Percentiles rank a stretch among this genome's conserved stretches.
These are phyloP conservation scores for Illadopsis cleaveri DNA, from an alignment of 2,113 vertebrate genomes.

Conservation along the genomic window DNA sequence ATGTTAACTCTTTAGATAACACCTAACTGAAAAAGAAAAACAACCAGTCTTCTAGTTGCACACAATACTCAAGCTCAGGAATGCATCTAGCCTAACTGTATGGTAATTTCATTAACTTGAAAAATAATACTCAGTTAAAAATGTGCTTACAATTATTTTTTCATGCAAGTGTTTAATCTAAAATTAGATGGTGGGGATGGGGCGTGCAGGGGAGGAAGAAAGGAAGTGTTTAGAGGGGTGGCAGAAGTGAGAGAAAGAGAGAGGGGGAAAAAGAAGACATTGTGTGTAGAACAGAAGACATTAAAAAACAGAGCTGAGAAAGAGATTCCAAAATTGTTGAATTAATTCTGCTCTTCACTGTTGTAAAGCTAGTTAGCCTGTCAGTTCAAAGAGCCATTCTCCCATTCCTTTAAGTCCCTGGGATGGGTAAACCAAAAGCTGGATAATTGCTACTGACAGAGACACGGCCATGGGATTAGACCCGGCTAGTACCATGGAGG, in stretches of 20 bases:
- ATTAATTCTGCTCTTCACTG: conserved; percentile 4
- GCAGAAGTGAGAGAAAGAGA: not conserved
- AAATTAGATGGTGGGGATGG: not conserved
- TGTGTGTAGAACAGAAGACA: not conserved
- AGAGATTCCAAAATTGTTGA: conserved; percentile 2
- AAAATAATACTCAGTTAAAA: not conserved
- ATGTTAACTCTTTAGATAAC: not conserved
- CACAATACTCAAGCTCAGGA: not conserved
- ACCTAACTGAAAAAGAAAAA: not conserved
- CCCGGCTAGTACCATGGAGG: not conserved
- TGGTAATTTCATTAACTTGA: not conserved
- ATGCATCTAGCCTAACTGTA: not conserved
- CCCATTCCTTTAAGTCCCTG: not conserved
- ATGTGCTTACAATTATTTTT: not conserved
- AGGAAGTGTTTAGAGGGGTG: not conserved
- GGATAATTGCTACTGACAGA: conserved; percentile 45
- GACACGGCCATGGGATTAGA: not conserved
- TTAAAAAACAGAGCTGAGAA: not conserved
- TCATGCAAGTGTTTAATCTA: not conserved
- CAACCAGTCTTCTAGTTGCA: not conserved
- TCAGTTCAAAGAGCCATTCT: conserved; percentile 35
- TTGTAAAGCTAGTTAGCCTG: conserved; percentile 32
- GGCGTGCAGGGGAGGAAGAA: not conserved
- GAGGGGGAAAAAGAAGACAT: not conserved
- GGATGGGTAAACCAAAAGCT: conserved; percentile 30